These are phyloP conservation scores for Propithecus deckenii DNA, from an alignment of 2,797 vertebrate species.

Conservation along the genomic window DNA sequence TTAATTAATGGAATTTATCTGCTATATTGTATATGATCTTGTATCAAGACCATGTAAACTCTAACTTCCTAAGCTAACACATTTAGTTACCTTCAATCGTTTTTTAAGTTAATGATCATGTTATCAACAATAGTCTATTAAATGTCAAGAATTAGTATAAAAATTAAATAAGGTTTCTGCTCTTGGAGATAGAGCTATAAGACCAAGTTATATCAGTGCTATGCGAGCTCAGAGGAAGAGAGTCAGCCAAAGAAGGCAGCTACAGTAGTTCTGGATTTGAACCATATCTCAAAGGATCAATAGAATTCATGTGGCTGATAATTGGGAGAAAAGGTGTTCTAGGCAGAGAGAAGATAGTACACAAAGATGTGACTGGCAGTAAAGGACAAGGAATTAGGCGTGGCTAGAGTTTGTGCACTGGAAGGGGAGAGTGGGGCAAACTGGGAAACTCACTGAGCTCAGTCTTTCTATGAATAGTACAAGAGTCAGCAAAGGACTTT, in stretches of 20 bases:
- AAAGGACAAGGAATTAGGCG: neutral
- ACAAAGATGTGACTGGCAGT: neutral
- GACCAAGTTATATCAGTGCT: neutral
- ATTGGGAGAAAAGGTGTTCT: neutral
- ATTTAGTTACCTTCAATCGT: neutral
- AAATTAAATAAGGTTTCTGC: neutral
- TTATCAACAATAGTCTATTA: neutral
- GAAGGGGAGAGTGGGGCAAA: neutral
- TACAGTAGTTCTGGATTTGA: neutral
- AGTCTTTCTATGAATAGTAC: no score
- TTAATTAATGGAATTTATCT: neutral
- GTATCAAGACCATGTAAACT: neutral
- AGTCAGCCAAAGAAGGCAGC: neutral
- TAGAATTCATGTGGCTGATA: neutral
- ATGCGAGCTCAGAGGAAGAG: neutral
- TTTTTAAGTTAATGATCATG: neutral
- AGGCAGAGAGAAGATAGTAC: neutral
- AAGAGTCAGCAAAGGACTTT: neutral
- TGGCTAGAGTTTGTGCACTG: neutral
- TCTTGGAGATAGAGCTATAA: neutral
- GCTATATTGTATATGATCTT: neutral
- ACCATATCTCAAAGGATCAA: neutral
- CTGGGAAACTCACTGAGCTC: neutral
- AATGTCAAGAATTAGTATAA: constrained; percentile 12
- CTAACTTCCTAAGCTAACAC: neutral